Base-by-base conservation (phyloP, 2,888 invertebrate species). In the Elgonia sp. region DNA sequence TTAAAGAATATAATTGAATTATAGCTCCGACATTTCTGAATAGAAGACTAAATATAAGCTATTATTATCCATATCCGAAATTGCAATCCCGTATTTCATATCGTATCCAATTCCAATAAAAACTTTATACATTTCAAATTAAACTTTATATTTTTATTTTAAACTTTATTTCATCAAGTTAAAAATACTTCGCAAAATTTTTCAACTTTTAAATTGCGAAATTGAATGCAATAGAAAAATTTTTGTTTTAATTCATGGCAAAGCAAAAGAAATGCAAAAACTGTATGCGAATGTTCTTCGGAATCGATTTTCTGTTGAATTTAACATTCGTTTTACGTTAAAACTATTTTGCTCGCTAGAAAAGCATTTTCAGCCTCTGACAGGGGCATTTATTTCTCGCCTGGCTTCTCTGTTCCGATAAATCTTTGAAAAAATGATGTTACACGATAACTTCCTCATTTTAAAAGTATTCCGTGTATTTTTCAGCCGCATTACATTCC, bases 351-450 rank as follows among this genome's bases (percentile, higher is more conserved):
- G 72, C 80, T 72, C 70, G 70, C 62, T 53, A 37, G 72, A 16
- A 67, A 72, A 81, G 63, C 50, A 63, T 81, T 81, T 81, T 81
- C 72, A 39, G 53, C 21, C 29, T 63, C 75, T 82, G 57, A 82
- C 65, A 75, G 65, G 57, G 42, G 40, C 73, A 65, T 82, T 72
- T 82, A 67, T 82, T 73, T 73, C 57, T 75, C 75, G 42, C 37
- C 53, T 72, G 53, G 10, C 14, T 14, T 62, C 16, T 20, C 12
- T 12, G 62, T 53, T 53, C 42, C 65, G 65, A 69, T 75, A 75
- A 83, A 69, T 75, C 75, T 69, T 75, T 75, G 69, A 67, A 65
- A 83, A 75, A 75, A 75, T 75, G 57, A 82, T 75, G 67, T 65
- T 37, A 65, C 39, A n/a, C 73, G 67, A 82, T 69, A 80, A 80